Conservation (phyloP, 2,113 vertebrate species). For the Microtus richardsoni region DNA sequence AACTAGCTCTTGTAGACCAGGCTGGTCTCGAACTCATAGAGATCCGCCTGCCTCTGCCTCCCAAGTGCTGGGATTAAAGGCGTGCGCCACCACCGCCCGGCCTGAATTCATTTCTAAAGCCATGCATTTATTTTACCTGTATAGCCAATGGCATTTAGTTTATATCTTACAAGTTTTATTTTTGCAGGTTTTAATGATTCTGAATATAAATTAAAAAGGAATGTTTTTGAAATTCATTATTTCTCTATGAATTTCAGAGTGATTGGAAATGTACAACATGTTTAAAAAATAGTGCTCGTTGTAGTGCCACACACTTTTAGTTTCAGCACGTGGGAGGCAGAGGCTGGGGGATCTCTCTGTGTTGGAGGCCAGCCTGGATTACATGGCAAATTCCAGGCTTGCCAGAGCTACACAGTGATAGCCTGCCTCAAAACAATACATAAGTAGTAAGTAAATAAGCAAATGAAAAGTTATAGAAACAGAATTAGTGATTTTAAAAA, state of each 20-base stretch:
- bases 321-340: background rate
- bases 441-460: background rate
- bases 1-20: too few species aligned
- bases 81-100: too few species aligned
- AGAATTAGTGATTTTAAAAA: background rate
- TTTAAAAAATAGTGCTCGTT: background rate
- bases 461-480: background rate
- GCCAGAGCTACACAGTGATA: background rate
- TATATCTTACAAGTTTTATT: background rate
- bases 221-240: conserved; percentile 37
- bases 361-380: background rate
- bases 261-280: conserved; percentile 12
- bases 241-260: conserved; percentile 32
- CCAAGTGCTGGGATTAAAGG: too few species aligned
- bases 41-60: too few species aligned
- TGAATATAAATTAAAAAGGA: conserved; percentile 49
- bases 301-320: background rate
- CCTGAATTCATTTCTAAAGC: conserved; percentile 39
- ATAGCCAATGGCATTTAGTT: conserved; percentile 14
- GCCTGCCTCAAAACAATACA: background rate
- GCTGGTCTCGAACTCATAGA: too few species aligned
- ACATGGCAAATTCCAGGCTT: background rate
- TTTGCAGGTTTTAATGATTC: conserved; percentile 31
- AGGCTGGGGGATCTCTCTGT: background rate
- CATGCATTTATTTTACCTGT: background rate